Percentiles rank a stretch among this genome's conserved stretches.
phyloP scores from a whole-genome alignment of 1,140 invertebrate genomes.

The Drosophila aff. region DNA sequence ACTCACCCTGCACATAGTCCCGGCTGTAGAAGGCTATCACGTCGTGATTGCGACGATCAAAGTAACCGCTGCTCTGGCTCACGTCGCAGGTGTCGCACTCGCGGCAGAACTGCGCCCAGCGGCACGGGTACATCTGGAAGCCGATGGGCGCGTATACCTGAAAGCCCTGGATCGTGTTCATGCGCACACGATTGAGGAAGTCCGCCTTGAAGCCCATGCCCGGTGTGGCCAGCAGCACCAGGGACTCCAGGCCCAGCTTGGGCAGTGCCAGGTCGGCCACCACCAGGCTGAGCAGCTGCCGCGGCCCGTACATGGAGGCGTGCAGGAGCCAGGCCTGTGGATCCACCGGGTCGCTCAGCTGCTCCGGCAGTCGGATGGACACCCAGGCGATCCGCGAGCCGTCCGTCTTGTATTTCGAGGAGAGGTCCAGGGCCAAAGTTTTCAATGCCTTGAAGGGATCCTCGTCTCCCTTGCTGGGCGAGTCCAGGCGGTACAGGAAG shows the following conservation, averaged over 20 bases:
- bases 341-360: slow-evolving; percentile 60
- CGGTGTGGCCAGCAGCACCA: slow-evolving; percentile 89
- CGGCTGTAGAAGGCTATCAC: slow-evolving; percentile 93
- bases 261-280: slow-evolving; percentile 90
- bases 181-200: slow-evolving; percentile 93
- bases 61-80: slow-evolving; percentile 92
- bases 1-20: slow-evolving; percentile 91
- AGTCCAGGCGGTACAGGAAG: slow-evolving; percentile 87
- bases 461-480: slow-evolving; percentile 88
- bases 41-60: slow-evolving; percentile 90
- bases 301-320: slow-evolving; percentile 73
- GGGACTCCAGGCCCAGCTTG: slow-evolving; percentile 90
- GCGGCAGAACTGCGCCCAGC: slow-evolving; percentile 86
- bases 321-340: slow-evolving; percentile 67
- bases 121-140: slow-evolving; percentile 90
- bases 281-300: slow-evolving; percentile 88
- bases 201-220: slow-evolving; percentile 90
- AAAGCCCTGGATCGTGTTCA: slow-evolving; percentile 93
- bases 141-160: slow-evolving; percentile 94
- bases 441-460: slow-evolving; percentile 90
- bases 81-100: slow-evolving; percentile 88
- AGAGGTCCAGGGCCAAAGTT: slow-evolving; percentile 87
- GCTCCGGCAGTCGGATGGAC: slow-evolving; percentile 88
- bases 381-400: slow-evolving; percentile 90
- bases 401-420: slow-evolving; percentile 89